phyloP scores from a whole-genome alignment of 2,888 invertebrate genomes.

The Torymus tubicola region DNA sequence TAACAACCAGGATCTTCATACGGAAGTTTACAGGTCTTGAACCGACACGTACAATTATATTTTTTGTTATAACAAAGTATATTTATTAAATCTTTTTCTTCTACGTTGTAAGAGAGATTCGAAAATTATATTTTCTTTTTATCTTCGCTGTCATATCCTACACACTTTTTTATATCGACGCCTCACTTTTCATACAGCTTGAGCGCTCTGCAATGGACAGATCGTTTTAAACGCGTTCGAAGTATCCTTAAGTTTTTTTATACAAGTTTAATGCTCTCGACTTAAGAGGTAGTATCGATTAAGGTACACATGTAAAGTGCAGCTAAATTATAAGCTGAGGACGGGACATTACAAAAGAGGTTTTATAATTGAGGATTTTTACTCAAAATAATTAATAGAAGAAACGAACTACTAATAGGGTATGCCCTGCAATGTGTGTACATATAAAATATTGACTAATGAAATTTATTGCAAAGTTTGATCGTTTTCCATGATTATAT shows the following conservation, averaged over 20 bases:
- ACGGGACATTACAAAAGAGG: slow-evolving; percentile 34
- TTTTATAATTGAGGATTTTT: slow-evolving; percentile 23
- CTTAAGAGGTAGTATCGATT: slow-evolving; percentile 63
- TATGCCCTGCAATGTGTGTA: slow-evolving; percentile 17
- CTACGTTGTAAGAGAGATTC: slow-evolving; percentile 53
- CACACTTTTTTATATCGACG: slow-evolving; percentile 33
- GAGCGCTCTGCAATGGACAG: slow-evolving; percentile 48
- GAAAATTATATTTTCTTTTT: slow-evolving; percentile 54
- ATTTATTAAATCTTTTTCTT: slow-evolving; percentile 38
- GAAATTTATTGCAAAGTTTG: slow-evolving; percentile 55
- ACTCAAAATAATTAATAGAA: slow-evolving; percentile 19
- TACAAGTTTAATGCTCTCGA: slow-evolving; percentile 56
- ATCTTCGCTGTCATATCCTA: slow-evolving; percentile 38
- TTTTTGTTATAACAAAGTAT: slow-evolving; percentile 52
- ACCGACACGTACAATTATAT: slow-evolving; percentile 30
- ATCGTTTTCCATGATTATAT: slow-evolving; percentile 40
- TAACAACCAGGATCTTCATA: slow-evolving; percentile 34
- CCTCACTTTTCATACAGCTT: slow-evolving; percentile 36
- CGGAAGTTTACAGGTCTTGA: slow-evolving; percentile 46
- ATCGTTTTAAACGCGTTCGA: slow-evolving; percentile 52
- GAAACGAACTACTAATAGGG: slow-evolving; percentile 20
- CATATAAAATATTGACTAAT: slow-evolving; percentile 55
- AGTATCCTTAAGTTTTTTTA: slow-evolving; percentile 47
- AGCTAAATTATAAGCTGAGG: slow-evolving; percentile 47
- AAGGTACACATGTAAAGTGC: slow-evolving; percentile 64